Conservation (phyloP, 2,888 invertebrate species). For the Spatulosminthurus flaviceps region DNA sequence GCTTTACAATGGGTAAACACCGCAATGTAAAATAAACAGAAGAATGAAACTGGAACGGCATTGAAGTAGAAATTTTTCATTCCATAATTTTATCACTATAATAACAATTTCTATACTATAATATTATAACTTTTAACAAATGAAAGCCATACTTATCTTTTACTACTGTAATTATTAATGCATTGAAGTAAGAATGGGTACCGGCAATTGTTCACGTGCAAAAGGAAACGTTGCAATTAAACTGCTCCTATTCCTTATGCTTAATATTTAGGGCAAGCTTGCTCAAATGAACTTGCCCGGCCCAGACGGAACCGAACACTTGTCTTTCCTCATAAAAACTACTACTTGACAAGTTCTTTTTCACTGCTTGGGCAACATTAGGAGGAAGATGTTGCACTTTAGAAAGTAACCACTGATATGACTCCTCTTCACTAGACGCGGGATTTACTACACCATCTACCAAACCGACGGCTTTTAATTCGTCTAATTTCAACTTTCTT, state of each 20-base stretch:
- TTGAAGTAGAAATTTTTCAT: too few species aligned
- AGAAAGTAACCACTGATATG: conserved; percentile 40
- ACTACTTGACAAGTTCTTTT: conserved; percentile 57
- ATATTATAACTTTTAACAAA: too few species aligned
- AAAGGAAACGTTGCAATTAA: too few species aligned
- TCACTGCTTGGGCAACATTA: conserved; percentile 64
- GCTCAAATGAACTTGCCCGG: conserved; percentile 51
- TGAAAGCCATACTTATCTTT: too few species aligned
- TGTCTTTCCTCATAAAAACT: conserved; percentile 65
- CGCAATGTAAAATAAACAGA: too few species aligned
- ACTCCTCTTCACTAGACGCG: conserved; percentile 58
- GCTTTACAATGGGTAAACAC: too few species aligned
- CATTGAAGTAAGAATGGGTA: too few species aligned
- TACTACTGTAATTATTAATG: too few species aligned
- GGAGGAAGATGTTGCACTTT: conserved; percentile 59
- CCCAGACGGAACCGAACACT: conserved; percentile 67
- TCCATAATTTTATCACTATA: too few species aligned
- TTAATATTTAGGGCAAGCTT: conserved; percentile 12
- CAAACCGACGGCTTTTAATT: conserved; percentile 67
- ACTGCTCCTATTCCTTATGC: conserved; percentile 10
- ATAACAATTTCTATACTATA: too few species aligned
- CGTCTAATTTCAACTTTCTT: conserved; percentile 65
- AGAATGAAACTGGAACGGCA: too few species aligned
- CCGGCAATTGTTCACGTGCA: too few species aligned
- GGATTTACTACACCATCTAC: conserved; percentile 65